Evolutionary conservation across 2,113 vertebrate species (phyloP).

Genomic region (Pyrgilauda ruficollis): DNA sequence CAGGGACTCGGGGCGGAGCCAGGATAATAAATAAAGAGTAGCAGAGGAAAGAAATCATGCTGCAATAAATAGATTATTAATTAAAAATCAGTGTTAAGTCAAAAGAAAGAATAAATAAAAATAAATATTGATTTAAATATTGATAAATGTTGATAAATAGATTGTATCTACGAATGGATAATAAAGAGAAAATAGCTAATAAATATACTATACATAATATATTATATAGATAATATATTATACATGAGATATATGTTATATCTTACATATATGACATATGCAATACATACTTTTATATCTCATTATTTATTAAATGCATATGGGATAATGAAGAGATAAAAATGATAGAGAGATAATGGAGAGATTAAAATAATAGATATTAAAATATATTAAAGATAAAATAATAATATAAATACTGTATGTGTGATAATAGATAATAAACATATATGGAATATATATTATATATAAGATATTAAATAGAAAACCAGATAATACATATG

Average conservation of each 20-base stretch:
- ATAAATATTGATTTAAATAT: not conserved
- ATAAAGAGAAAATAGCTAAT: not conserved
- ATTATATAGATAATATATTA: not conserved
- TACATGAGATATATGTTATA: not conserved
- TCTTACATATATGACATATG: not conserved
- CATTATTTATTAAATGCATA: too few relatives aligned
- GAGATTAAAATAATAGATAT: not conserved
- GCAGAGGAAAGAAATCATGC: not conserved
- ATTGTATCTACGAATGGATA: not conserved
- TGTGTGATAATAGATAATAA: not conserved
- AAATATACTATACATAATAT: fast-evolving
- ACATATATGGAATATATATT: not conserved
- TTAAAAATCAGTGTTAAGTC: not conserved
- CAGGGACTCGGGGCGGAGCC: not conserved
- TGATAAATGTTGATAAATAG: not conserved
- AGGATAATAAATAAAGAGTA: fast-evolving
- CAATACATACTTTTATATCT: not conserved
- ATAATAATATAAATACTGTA: not conserved
- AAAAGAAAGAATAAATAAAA: not conserved
- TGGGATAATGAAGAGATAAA: not conserved
- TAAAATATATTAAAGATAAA: not conserved
- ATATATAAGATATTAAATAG: not conserved
- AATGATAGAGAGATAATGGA: not conserved
- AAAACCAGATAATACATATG: not conserved
- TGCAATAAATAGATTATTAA: not conserved